Base-by-base conservation (phyloP, 2,797 vertebrate genomes). In the Naso thynnoides region DNA sequence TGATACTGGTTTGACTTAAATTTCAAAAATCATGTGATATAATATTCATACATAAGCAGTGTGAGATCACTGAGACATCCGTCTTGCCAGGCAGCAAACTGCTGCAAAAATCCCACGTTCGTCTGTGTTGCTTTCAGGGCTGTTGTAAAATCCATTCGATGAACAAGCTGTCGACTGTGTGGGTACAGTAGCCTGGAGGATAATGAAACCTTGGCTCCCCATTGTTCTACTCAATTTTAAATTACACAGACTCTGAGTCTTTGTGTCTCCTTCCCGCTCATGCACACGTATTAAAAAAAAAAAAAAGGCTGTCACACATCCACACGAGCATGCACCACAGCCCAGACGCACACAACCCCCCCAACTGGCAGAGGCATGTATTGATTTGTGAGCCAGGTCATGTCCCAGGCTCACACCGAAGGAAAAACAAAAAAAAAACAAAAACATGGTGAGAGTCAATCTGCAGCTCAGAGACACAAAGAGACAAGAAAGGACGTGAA, bases 101-200 rank as follows among this genome's bases (percentile, higher is more conserved):
- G 72, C 71, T 75, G 49, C 58, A 68, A 82, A 81, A 82, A 55
- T 21, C 42, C 31, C 44, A 67, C 60, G 48, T 74, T 76, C 14
- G 52, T 67, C 66, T 36, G 66, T 50, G 57, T 73, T 71, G 76
- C 66, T 83, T 81, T 85, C 26, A 77, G 62, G 58, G 76, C 76
- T 55, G 75, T 59, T 76, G 78, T 78, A 78, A 86, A 83, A 83
- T 80, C 70, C 70, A 80, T 79, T 80, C 73, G 59, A 47, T 55
- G 74, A 85, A 90, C 82, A 86, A 83, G 83, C 86, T 75, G 73
- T 79, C 66, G 73, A 81, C 78, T 74, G 59, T 67, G 78, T 69
- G 63, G 70, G 49, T 69, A 76, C 76, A 73, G 79, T 44, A 80
- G 78, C 77, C 82, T 75, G 69, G 69, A 89, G 79, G 84, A 76